Conservation (phyloP, 2,888 invertebrate genomes). For the Erebia epiphron region DNA sequence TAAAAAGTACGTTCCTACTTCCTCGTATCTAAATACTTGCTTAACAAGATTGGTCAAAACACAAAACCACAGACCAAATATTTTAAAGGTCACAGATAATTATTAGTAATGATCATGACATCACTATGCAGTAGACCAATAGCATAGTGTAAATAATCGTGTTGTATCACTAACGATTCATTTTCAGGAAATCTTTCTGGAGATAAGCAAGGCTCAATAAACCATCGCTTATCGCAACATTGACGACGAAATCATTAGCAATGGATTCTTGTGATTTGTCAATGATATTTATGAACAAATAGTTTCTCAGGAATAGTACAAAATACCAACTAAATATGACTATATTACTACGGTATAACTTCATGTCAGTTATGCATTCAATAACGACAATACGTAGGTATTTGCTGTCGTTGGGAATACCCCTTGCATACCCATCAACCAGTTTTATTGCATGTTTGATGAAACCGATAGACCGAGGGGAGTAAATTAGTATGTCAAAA, state of each 20-base stretch:
- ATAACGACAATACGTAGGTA: neutral
- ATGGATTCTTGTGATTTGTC: neutral
- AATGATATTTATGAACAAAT: neutral
- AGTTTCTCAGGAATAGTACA: neutral
- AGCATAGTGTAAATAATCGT: slow-evolving; percentile 13
- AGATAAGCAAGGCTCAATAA: slow-evolving; percentile 3
- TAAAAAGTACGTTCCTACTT: neutral
- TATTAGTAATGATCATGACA: slow-evolving; percentile 28
- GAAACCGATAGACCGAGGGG: neutral
- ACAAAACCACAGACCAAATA: neutral
- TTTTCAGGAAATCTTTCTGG: slow-evolving; percentile 6
- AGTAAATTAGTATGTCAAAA: neutral
- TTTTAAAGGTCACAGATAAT: slow-evolving; percentile 19
- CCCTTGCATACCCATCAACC: slow-evolving; percentile 1
- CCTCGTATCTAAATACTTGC: neutral
- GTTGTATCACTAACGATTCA: neutral
- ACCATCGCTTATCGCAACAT: neutral
- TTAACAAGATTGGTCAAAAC: neutral
- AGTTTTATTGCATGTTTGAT: slow-evolving; percentile 4
- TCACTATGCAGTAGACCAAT: slow-evolving; percentile 26
- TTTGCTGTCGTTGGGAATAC: neutral
- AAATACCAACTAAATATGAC: no score
- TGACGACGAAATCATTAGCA: neutral
- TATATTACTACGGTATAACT: no score
- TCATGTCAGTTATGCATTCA: no score